Evolutionary conservation across 1,140 invertebrate species (phyloP).

Genomic region (Charaxes varanes): DNA sequence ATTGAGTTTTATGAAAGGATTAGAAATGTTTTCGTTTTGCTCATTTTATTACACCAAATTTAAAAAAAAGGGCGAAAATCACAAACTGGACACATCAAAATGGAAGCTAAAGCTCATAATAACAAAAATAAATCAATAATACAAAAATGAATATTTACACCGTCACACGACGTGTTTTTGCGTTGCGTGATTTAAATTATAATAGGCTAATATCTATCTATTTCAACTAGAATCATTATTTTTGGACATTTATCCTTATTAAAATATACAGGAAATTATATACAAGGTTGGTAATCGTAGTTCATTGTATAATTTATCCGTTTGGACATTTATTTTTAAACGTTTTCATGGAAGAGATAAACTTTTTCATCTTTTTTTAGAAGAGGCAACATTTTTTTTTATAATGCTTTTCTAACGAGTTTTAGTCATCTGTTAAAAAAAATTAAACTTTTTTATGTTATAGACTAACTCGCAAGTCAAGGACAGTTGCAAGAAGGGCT

Average conservation of each 20-base stretch:
- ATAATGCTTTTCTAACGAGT: neutral
- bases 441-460: too few species aligned
- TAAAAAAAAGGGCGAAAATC: slow-evolving; percentile 12
- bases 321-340: neutral
- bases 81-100: slow-evolving; percentile 21
- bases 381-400: neutral
- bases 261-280: slow-evolving; percentile 50
- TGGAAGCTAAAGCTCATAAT: slow-evolving; percentile 38
- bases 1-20: too few species aligned
- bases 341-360: slow-evolving; percentile 5
- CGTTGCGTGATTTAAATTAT: slow-evolving; percentile 29
- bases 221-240: slow-evolving; percentile 36
- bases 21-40: slow-evolving; percentile 21
- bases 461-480: too few species aligned
- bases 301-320: slow-evolving; percentile 2
- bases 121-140: too few species aligned
- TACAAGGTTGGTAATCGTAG: slow-evolving; percentile 17
- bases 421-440: too few species aligned
- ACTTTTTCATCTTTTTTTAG: too few species aligned
- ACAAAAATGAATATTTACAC: slow-evolving; percentile 48
- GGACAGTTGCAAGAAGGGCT: too few species aligned
- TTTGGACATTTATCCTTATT: slow-evolving; percentile 42
- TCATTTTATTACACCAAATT: slow-evolving; percentile 4
- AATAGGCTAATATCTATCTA: slow-evolving; percentile 38
- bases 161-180: slow-evolving; percentile 31